Evolutionary conservation across 2,797 vertebrate species (phyloP).

Genomic region (Microchirus variegatus): DNA sequence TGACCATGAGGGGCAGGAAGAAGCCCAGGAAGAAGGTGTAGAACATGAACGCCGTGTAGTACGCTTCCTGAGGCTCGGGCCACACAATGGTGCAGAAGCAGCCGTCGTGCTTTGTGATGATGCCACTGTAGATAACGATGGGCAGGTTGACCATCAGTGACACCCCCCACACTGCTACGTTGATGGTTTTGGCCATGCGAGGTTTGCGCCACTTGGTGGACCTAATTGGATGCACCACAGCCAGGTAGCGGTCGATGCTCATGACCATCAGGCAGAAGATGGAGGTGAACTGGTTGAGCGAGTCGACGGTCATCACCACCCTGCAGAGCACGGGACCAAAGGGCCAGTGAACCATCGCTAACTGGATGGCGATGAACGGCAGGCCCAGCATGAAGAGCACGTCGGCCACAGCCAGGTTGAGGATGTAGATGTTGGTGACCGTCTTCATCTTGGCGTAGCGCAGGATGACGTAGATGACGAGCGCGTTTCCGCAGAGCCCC

Average conservation of each 20-base stretch:
- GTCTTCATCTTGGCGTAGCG: slow-evolving; percentile 99
- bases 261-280: slow-evolving; percentile 98
- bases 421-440: slow-evolving; percentile 98
- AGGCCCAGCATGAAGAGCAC: slow-evolving; percentile 96
- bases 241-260: slow-evolving; percentile 95
- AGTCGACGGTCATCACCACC: slow-evolving; percentile 94
- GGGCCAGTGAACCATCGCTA: slow-evolving; percentile 94
- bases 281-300: slow-evolving; percentile 97
- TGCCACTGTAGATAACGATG: slow-evolving; percentile 91
- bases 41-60: slow-evolving; percentile 96
- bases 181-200: slow-evolving; percentile 91
- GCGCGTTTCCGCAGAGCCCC: slow-evolving; percentile 91
- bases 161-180: slow-evolving; percentile 90
- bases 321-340: slow-evolving; percentile 93
- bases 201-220: slow-evolving; percentile 96
- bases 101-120: slow-evolving; percentile 86
- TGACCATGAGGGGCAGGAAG: slow-evolving; percentile 93
- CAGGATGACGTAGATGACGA: slow-evolving; percentile 97
- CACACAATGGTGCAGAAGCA: slow-evolving; percentile 94
- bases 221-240: slow-evolving; percentile 95
- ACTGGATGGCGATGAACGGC: slow-evolving; percentile 95
- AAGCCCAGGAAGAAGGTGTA: slow-evolving; percentile 95
- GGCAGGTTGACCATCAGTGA: slow-evolving; percentile 95
- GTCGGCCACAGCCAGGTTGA: slow-evolving; percentile 95
- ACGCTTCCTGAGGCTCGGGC: slow-evolving; percentile 91